phyloP scores from a whole-genome alignment of 2,113 vertebrate genomes.

The Caloenas nicobarica region DNA sequence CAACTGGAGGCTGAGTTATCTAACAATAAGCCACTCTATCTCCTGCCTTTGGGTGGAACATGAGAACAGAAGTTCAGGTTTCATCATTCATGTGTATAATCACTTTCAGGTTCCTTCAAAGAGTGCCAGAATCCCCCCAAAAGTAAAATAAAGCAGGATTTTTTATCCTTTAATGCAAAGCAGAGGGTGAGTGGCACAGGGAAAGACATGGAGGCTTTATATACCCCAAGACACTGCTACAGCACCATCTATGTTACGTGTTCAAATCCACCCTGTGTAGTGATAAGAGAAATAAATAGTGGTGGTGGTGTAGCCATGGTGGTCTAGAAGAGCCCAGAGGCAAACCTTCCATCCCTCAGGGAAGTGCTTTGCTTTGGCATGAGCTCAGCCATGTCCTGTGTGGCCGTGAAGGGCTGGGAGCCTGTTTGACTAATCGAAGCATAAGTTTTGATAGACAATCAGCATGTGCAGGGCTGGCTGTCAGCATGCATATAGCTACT shows the following conservation, averaged over 20 bases:
- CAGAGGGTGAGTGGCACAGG: neutral
- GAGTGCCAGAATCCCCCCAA: neutral
- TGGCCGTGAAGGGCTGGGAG: neutral
- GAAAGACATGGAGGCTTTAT: neutral
- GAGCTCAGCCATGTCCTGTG: neutral
- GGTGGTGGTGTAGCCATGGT: neutral
- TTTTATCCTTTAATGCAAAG: neutral
- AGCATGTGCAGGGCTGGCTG: neutral
- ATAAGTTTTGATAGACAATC: neutral
- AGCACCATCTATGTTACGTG: accelerated
- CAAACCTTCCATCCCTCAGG: neutral
- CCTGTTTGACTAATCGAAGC: neutral
- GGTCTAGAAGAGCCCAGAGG: neutral
- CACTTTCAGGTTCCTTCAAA: conserved; percentile 6
- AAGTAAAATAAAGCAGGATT: neutral
- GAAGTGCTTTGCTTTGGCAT: neutral
- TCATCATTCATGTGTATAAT: conserved; percentile 13
- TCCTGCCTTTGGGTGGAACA: neutral
- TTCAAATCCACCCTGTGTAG: neutral
- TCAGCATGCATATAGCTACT: neutral
- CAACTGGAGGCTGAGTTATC: neutral
- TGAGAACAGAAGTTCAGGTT: neutral
- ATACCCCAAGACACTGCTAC: accelerated
- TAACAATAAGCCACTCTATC: neutral
- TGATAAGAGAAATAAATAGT: neutral